Percentiles rank a stretch among this genome's conserved stretches.
These are phyloP conservation scores for Slavum lentiscoides DNA, from an alignment of 2,888 invertebrate genomes.

Conservation along the genomic window DNA sequence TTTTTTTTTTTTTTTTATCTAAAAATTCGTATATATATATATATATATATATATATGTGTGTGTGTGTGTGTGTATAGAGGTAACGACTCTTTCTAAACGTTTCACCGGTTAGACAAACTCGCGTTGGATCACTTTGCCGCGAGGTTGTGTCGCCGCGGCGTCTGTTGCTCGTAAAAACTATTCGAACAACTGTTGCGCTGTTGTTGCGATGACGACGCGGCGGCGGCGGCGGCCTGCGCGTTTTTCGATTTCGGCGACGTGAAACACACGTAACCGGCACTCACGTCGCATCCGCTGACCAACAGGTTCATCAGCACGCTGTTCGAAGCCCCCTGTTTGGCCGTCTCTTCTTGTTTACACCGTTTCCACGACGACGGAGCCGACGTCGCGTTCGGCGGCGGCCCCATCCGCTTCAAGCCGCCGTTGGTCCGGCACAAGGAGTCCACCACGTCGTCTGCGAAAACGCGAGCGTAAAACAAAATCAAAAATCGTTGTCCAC, in stretches of 20 bases:
- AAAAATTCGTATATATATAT: no score
- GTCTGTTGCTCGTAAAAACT: slow-evolving; percentile 43
- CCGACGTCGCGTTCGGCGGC: slow-evolving; percentile 59
- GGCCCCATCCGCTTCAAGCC: slow-evolving; percentile 58
- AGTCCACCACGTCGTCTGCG: slow-evolving; percentile 56
- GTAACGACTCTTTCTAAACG: slow-evolving; percentile 11
- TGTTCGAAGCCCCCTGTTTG: slow-evolving; percentile 66
- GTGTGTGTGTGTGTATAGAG: no score
- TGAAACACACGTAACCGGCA: slow-evolving; percentile 81
- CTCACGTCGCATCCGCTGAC: slow-evolving; percentile 94
- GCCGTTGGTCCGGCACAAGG: slow-evolving; percentile 58
- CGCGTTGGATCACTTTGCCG: slow-evolving; percentile 22
- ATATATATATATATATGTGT: no score
- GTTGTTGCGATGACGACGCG: not conserved
- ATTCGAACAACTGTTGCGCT: not conserved
- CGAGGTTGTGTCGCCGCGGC: slow-evolving; percentile 29
- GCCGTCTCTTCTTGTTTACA: slow-evolving; percentile 58
- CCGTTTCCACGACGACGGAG: slow-evolving; percentile 60
- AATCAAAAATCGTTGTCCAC: not conserved
- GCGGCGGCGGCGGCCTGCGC: not conserved
- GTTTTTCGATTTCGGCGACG: slow-evolving; percentile 51
- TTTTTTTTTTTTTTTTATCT: not conserved
- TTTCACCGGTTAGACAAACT: slow-evolving; percentile 19
- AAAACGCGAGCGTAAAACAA: not conserved
- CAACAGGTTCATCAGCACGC: slow-evolving; percentile 91